phyloP scores from a whole-genome alignment of 2,888 invertebrate genomes.

The Acanthococcus lagerstroemiae region DNA sequence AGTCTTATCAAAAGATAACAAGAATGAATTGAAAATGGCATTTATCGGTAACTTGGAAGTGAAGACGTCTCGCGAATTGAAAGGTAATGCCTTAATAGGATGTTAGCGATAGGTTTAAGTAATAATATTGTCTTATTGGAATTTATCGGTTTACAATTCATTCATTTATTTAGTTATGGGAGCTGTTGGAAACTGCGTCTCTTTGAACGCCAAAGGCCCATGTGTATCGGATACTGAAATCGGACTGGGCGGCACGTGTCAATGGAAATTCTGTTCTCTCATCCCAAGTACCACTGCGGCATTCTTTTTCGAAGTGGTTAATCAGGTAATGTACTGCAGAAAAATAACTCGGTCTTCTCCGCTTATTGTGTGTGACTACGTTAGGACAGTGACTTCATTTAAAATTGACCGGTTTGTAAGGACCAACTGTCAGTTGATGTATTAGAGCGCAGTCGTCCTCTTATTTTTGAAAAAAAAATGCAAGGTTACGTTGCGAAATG shows the following conservation, averaged over 20 bases:
- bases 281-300: constrained; percentile 86
- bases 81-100: constrained; percentile 55
- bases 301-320: constrained; percentile 93
- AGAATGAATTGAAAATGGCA: constrained; percentile 91
- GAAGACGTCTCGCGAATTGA: constrained; percentile 89
- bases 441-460: no score
- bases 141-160: constrained; percentile 23
- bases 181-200: constrained; percentile 93
- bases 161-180: no score
- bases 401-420: no score
- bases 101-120: no score
- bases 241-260: constrained; percentile 92
- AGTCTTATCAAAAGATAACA: constrained; percentile 84
- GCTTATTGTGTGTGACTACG: no score
- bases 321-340: constrained; percentile 42
- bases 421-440: no score
- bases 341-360: no score
- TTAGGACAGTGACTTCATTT: no score
- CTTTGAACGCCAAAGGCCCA: constrained; percentile 80
- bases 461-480: no score
- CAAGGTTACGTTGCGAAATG: no score
- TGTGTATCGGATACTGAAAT: constrained; percentile 94
- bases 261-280: constrained; percentile 96
- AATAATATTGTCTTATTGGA: no score
- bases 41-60: constrained; percentile 95